These are phyloP conservation scores for Pangasianodon gigas DNA, from an alignment of 2,113 vertebrate species.

Conservation along the genomic window DNA sequence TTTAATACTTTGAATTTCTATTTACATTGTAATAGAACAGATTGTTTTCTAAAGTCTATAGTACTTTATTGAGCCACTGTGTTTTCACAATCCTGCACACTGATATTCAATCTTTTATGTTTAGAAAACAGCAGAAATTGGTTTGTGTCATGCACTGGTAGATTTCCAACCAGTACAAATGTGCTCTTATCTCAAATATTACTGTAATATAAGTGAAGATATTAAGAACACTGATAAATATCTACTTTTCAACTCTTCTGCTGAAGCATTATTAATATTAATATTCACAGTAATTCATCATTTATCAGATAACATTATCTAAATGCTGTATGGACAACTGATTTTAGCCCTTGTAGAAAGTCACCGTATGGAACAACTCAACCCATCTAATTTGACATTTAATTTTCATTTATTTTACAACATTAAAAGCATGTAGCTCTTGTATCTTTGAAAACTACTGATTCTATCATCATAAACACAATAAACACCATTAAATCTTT, in stretches of 20 bases:
- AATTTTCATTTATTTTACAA: background rate
- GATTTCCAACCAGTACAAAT: background rate
- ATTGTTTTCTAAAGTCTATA: background rate
- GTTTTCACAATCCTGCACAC: background rate
- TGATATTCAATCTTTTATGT: background rate
- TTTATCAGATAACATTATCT: background rate
- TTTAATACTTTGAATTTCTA: background rate
- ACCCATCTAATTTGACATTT: background rate
- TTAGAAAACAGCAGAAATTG: background rate
- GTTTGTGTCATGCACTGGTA: background rate
- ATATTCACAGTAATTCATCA: background rate
- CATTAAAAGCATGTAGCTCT: background rate
- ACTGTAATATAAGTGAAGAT: background rate
- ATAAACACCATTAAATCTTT: background rate
- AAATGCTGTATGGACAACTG: background rate
- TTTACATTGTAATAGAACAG: background rate
- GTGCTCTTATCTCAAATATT: background rate
- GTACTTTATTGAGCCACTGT: background rate
- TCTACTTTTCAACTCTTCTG: background rate
- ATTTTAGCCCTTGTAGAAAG: background rate
- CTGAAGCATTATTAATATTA: background rate
- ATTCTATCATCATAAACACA: background rate
- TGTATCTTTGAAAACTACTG: no score
- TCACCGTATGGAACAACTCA: background rate
- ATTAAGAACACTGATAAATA: background rate